These are phyloP conservation scores for Origma solitaria DNA, from an alignment of 2,113 vertebrate genomes.

Conservation along the genomic window DNA sequence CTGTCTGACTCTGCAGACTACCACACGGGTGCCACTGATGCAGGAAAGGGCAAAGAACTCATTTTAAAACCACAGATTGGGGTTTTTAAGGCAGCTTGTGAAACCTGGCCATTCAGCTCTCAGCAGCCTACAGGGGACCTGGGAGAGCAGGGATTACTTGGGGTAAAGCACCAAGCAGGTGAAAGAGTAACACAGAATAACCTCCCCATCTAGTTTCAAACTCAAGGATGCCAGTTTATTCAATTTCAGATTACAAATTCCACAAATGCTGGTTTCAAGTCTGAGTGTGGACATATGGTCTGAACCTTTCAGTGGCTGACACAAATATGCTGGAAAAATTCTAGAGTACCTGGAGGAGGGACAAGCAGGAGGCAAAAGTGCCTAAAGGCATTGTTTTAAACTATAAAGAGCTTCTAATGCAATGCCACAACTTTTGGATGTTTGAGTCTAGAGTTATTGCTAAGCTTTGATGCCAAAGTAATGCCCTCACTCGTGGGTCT, in stretches of 20 bases:
- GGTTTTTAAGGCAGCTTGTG: background rate
- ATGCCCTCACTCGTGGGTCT: background rate
- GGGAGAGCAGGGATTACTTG: background rate
- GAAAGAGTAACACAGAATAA: background rate
- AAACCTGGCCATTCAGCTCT: background rate
- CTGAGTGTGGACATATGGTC: background rate
- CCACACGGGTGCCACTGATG: background rate
- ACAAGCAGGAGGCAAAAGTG: background rate
- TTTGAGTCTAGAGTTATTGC: background rate
- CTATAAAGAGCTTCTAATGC: background rate
- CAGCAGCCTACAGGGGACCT: rapidly evolving
- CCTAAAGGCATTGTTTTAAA: background rate
- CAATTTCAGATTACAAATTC: background rate
- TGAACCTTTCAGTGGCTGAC: background rate
- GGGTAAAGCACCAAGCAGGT: background rate
- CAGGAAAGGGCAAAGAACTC: background rate
- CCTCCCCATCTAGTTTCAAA: background rate
- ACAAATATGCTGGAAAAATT: background rate
- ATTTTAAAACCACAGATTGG: background rate
- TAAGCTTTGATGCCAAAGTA: background rate
- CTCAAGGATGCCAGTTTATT: background rate
- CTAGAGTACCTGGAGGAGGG: background rate
- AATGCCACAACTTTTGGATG: background rate
- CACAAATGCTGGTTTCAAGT: background rate
- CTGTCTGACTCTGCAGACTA: background rate